Conservation (phyloP, 2,888 invertebrate species). For the Cephus pygmeus region DNA sequence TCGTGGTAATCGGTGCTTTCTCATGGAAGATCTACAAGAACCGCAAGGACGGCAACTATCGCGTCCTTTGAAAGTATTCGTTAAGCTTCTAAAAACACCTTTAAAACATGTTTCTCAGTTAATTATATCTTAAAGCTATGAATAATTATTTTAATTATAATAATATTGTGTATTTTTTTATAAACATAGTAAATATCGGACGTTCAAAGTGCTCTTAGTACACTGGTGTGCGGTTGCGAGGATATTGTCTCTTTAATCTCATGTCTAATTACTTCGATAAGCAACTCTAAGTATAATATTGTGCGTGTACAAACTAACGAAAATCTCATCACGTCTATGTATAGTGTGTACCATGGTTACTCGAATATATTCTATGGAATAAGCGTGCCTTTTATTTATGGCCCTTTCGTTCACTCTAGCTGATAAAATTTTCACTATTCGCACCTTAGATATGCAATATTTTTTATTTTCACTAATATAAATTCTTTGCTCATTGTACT, state of each 20-base stretch:
- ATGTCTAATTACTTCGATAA: slow-evolving; percentile 15
- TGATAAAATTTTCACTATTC: no score
- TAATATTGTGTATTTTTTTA: slow-evolving; percentile 41
- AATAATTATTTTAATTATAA: slow-evolving; percentile 34
- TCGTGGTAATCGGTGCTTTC: slow-evolving; percentile 84
- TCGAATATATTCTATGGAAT: slow-evolving; percentile 21
- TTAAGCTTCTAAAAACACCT: neutral
- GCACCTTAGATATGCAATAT: no score
- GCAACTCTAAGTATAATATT: slow-evolving; percentile 18
- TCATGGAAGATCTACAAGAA: slow-evolving; percentile 90
- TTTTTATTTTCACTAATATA: no score
- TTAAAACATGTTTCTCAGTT: slow-evolving; percentile 18
- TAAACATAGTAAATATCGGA: slow-evolving; percentile 30
- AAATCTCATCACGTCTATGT: slow-evolving; percentile 14
- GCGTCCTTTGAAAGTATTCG: slow-evolving; percentile 78
- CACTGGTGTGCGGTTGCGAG: slow-evolving; percentile 19
- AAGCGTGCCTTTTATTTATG: neutral
- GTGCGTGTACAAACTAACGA: slow-evolving; percentile 22
- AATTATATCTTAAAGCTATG: slow-evolving; percentile 24
- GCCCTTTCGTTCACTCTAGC: neutral
- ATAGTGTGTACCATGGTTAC: slow-evolving; percentile 21
- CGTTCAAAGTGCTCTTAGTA: slow-evolving; percentile 44
- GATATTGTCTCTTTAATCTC: slow-evolving; percentile 13
- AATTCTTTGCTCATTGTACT: no score
- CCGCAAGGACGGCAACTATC: slow-evolving; percentile 87